Evolutionary conservation across 2,113 vertebrate species (phyloP), one percentile per base, ranked within the genome.

Genomic region (Meleagris gallopavo): DNA sequence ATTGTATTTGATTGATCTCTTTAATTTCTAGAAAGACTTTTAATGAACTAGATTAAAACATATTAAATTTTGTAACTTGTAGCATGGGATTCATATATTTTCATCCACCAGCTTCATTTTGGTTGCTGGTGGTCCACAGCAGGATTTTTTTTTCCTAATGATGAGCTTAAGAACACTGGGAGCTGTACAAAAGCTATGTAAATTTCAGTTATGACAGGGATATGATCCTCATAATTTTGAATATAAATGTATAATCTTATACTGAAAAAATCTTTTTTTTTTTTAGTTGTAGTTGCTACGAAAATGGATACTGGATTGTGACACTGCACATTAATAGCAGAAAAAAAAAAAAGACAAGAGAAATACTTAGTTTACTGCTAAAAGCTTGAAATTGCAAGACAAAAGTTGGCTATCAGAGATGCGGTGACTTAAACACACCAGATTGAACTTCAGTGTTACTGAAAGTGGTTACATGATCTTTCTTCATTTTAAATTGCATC

Each of bases 1-100:
- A 16, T 48, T 0, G 0, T 11, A 14, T 60, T 60, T 55, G 5
- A 71, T 21, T 30, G 16, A 71, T 55, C n/a, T 1, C 1, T 38
- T 66, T 41, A 38, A 8, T 81, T 89, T 86, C 65, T 64, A 50
- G 41, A 58, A 80, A 73, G 83, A 2, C 1, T 78, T 93, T 74
- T 71, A 38, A 62, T 74, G 71, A 86, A 75, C 10, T n/a, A 24
- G 15, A 24, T 55, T 55, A 60, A 71, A 64, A 81, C 34, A 60
- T 7, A 66, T 38, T 38, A 2, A 6, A n/a, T 90, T 91, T 81
- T 61, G 13, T 17, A 71, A 71, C 19, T 8, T 58, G 4, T 11
- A 57, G 5, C 74, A 9, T 48, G 48, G 14, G 18, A 74, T 41
- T 71, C 41, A 60, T 22, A 13, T 8, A 38, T 77, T 91, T 86